phyloP scores from a whole-genome alignment of 2,888 invertebrate genomes.

The Archips crataeganus region DNA sequence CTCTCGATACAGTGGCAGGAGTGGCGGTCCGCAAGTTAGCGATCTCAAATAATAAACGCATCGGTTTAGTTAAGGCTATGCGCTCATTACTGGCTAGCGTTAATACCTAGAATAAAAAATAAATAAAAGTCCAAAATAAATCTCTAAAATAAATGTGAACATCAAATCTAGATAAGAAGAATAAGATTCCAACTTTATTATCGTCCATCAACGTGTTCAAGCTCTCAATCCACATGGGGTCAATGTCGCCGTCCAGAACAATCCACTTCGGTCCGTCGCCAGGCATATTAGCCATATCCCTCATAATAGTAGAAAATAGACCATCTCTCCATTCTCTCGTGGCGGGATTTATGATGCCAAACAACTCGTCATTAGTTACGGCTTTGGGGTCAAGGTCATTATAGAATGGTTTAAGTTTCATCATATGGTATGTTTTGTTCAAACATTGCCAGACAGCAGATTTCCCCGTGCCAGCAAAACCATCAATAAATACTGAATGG shows the following conservation, averaged over 20 bases:
- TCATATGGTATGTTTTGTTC: conserved; percentile 92
- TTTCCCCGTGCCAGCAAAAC: conserved; percentile 96
- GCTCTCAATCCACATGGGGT: conserved; percentile 99
- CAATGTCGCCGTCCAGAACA: conserved; percentile 97
- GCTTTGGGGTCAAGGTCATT: conserved; percentile 98
- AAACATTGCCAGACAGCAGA: conserved; percentile 97
- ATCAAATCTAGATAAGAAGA: background rate
- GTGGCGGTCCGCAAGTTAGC: conserved; percentile 96
- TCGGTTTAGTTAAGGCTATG: conserved; percentile 94
- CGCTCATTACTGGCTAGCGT: conserved; percentile 98
- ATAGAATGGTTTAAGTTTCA: conserved; percentile 92
- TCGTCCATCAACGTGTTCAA: conserved; percentile 99
- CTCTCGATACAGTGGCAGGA: conserved; percentile 97
- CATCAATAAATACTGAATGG: conserved; percentile 96
- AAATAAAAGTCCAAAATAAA: background rate
- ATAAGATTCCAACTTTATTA: conserved; percentile 89
- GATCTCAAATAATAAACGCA: conserved; percentile 97
- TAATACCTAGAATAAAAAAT: conserved; percentile 85
- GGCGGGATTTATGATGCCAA: conserved; percentile 96
- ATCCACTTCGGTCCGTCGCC: conserved; percentile 97
- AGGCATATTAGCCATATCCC: conserved; percentile 95
- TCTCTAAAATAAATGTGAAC: background rate
- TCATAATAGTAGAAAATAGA: conserved; percentile 95
- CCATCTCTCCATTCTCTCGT: conserved; percentile 97
- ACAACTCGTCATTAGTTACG: conserved; percentile 97